These are phyloP conservation scores for Orgyia antiqua DNA, from an alignment of 2,888 invertebrate species.

Conservation along the genomic window DNA sequence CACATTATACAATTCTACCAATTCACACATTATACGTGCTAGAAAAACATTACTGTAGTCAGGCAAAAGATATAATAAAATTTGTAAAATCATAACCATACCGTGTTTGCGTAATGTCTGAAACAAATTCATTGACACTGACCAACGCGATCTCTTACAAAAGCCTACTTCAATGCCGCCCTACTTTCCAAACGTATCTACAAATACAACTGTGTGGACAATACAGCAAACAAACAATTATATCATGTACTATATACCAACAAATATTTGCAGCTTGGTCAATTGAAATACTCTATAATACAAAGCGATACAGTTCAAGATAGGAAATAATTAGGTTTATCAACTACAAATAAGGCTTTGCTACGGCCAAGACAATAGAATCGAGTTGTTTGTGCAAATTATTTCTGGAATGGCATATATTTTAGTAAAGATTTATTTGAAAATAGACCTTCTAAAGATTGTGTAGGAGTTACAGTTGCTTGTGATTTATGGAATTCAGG, in stretches of 20 bases:
- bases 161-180: slow-evolving; percentile 71
- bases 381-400: slow-evolving; percentile 34
- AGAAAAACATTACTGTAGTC: too few relatives aligned
- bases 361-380: slow-evolving; percentile 46
- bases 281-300: slow-evolving; percentile 16
- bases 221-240: slow-evolving; percentile 54
- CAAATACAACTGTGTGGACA: slow-evolving; percentile 60
- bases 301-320: slow-evolving; percentile 32
- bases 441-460: slow-evolving; percentile 11
- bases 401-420: slow-evolving; percentile 30
- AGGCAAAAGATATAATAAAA: too few relatives aligned
- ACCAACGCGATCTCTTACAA: slow-evolving; percentile 64
- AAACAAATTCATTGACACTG: slow-evolving; percentile 72
- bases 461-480: slow-evolving; percentile 24
- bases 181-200: slow-evolving; percentile 65
- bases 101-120: slow-evolving; percentile 48
- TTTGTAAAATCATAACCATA: slow-evolving; percentile 19
- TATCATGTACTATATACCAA: slow-evolving; percentile 33
- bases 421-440: slow-evolving; percentile 8
- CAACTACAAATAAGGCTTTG: slow-evolving; percentile 13
- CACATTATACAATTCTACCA: too few relatives aligned
- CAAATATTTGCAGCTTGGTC: slow-evolving; percentile 10
- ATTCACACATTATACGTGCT: too few relatives aligned
- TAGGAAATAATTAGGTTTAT: slow-evolving; percentile 12
- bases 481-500: slow-evolving; percentile 25